Percentiles rank a stretch among this genome's conserved stretches.
Evolutionary conservation across 2,888 invertebrate species (phyloP).

Genomic region (Penaeus monodon): DNA sequence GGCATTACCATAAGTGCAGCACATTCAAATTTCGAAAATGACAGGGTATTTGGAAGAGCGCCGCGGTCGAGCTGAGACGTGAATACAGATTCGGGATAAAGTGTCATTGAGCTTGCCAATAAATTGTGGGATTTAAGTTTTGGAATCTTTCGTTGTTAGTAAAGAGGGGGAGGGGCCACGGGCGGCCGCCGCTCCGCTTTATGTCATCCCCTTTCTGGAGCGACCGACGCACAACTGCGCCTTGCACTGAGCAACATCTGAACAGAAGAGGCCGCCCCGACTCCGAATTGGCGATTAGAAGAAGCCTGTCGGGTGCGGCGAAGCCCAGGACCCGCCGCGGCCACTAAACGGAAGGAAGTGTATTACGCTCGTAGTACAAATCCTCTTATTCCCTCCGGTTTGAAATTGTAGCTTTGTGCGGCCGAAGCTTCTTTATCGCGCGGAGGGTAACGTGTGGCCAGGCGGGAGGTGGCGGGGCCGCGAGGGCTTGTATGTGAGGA

Average conservation of each 20-base stretch:
- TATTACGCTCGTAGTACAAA: not conserved
- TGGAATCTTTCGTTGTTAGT: slow-evolving; percentile 26
- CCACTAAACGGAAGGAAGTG: not conserved
- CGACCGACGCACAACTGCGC: too few species aligned
- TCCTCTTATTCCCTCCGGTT: slow-evolving; percentile 21
- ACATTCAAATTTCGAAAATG: slow-evolving; percentile 56
- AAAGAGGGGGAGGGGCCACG: slow-evolving; percentile 8
- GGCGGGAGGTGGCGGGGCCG: slow-evolving; percentile 1
- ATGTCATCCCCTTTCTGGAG: too few species aligned
- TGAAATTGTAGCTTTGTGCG: slow-evolving; percentile 37
- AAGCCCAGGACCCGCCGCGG: too few species aligned
- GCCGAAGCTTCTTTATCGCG: slow-evolving; percentile 31
- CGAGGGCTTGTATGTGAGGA: not conserved
- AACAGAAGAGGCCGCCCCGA: too few species aligned
- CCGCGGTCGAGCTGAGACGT: slow-evolving; percentile 20
- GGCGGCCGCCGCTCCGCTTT: not conserved
- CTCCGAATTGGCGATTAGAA: too few species aligned
- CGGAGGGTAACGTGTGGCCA: not conserved
- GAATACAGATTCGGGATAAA: slow-evolving; percentile 52
- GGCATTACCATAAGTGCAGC: slow-evolving; percentile 43
- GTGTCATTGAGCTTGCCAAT: slow-evolving; percentile 52
- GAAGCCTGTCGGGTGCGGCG: not conserved
- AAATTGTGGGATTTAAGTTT: slow-evolving; percentile 56
- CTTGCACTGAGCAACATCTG: too few species aligned
- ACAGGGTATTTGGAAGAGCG: slow-evolving; percentile 33